These are phyloP conservation scores for Danio kyathit DNA, from an alignment of 2,797 vertebrate species.

Conservation along the genomic window DNA sequence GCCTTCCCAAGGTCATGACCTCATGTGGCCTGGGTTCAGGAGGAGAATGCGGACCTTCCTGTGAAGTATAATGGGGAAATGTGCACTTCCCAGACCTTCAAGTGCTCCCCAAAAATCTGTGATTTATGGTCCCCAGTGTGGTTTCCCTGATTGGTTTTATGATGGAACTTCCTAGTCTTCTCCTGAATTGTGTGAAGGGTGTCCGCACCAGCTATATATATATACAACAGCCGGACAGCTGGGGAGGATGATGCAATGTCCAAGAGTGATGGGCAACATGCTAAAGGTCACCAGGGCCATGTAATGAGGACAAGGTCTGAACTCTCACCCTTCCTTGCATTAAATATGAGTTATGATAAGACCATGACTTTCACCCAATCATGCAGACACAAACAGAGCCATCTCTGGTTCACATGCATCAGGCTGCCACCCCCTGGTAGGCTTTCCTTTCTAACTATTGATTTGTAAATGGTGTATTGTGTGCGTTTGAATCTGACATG, in stretches of 20 bases:
- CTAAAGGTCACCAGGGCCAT: constrained; percentile 61
- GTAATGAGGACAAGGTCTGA: constrained; percentile 58
- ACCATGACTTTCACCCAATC: constrained; percentile 57
- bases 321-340: constrained; percentile 51
- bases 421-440: constrained; percentile 74
- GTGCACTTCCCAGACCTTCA: constrained; percentile 84
- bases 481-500: not conserved
- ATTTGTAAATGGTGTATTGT: constrained; percentile 61
- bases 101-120: constrained; percentile 72
- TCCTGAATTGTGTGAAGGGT: constrained; percentile 68
- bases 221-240: constrained; percentile 56
- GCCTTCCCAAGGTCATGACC: constrained; percentile 76
- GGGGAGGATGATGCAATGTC: constrained; percentile 58
- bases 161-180: constrained; percentile 76
- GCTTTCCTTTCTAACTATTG: constrained; percentile 73
- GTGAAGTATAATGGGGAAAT: constrained; percentile 82
- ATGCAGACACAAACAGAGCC: constrained; percentile 61
- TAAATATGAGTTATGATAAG: constrained; percentile 57
- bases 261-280: constrained; percentile 51
- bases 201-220: constrained; percentile 70
- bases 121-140: constrained; percentile 78
- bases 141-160: constrained; percentile 83
- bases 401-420: constrained; percentile 79
- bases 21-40: constrained; percentile 72
- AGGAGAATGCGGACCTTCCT: constrained; percentile 77